These are phyloP conservation scores for Aythya fuligula DNA, from an alignment of 2,797 vertebrate species.

Conservation along the genomic window DNA sequence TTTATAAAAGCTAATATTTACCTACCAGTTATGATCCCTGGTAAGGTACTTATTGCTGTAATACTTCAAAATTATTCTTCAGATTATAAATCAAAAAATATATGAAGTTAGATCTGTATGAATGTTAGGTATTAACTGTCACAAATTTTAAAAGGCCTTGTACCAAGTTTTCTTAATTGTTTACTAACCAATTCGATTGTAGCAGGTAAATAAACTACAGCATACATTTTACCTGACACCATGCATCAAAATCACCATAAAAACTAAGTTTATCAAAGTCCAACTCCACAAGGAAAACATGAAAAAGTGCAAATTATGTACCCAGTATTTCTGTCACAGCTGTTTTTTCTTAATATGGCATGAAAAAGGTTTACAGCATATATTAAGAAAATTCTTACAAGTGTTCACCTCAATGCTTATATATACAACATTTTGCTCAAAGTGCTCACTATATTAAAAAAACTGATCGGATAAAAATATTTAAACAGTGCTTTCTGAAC, in stretches of 20 bases:
- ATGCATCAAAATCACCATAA: slow-evolving; percentile 80
- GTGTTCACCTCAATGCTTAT: slow-evolving; percentile 74
- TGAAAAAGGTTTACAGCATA: slow-evolving; percentile 76
- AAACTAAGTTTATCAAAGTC: slow-evolving; percentile 82
- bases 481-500: slow-evolving; percentile 71
- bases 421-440: slow-evolving; percentile 79
- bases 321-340: slow-evolving; percentile 73
- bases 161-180: slow-evolving; percentile 68
- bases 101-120: slow-evolving; percentile 63
- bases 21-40: slow-evolving; percentile 50
- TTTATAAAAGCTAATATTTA: slow-evolving; percentile 69
- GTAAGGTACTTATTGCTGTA: slow-evolving; percentile 74
- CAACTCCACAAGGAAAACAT: slow-evolving; percentile 75
- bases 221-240: slow-evolving; percentile 71
- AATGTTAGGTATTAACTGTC: slow-evolving; percentile 72
- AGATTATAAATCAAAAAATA: slow-evolving; percentile 73
- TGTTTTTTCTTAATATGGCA: slow-evolving; percentile 72
- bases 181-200: slow-evolving; percentile 74
- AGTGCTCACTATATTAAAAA: slow-evolving; percentile 80
- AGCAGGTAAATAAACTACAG: slow-evolving; percentile 70
- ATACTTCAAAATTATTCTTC: slow-evolving; percentile 71
- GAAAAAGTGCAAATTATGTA: slow-evolving; percentile 81
- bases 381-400: slow-evolving; percentile 76
- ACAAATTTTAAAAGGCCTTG: slow-evolving; percentile 76
- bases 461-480: slow-evolving; percentile 71